Evolutionary conservation across 2,888 invertebrate genomes (phyloP), one percentile per base, ranked within the genome.

Genomic region (Ormyrus nitidulus): DNA sequence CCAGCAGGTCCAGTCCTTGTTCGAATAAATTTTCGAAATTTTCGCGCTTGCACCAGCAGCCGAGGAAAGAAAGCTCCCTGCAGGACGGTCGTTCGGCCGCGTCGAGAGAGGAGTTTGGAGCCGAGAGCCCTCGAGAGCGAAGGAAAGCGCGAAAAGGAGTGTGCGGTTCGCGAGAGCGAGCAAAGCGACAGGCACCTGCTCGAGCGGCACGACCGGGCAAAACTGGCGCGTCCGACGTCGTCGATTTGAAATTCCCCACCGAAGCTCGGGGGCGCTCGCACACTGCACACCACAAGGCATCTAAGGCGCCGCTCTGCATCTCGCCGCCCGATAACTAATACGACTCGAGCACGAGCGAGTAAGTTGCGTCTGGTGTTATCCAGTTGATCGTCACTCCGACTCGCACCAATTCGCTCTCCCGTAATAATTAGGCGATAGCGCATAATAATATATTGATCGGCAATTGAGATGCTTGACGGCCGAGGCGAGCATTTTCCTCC

Each of bases 11-110:
- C 58, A 46, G 46, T 44, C 65, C n/a, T 8, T 2, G 7, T 3
- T n/a, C 54, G 64, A 71, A 19, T 59, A 69, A 80, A 80, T 82
- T 82, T 82, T 82, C 80, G 80, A 78, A 82, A 80, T 75, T 82
- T 80, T 82, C 73, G 61, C 46, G 56, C 69, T 44, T 19, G 65
- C 74, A 69, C 44, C 13, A 11, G 2, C 11, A 49, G n/a, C 46
- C 10, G 59, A 13, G 34, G 58, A 58, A 74, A 66, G 19, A n/a
- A 51, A 66, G 19, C 56, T 7, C 49, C 10, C 19, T 0, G 51
- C 51, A 19, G 34, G 34, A 34, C 34, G 34, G 34, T 34, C 34
- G 34, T 34, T 34, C 34, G 34, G 19, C 19, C 19, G 19, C 34
- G 34, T 3, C 34, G 34, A 34, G 34, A 34, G 34, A 34, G 34